These are phyloP conservation scores for Globia sparganii DNA, from an alignment of 2,888 invertebrate species.

Conservation along the genomic window DNA sequence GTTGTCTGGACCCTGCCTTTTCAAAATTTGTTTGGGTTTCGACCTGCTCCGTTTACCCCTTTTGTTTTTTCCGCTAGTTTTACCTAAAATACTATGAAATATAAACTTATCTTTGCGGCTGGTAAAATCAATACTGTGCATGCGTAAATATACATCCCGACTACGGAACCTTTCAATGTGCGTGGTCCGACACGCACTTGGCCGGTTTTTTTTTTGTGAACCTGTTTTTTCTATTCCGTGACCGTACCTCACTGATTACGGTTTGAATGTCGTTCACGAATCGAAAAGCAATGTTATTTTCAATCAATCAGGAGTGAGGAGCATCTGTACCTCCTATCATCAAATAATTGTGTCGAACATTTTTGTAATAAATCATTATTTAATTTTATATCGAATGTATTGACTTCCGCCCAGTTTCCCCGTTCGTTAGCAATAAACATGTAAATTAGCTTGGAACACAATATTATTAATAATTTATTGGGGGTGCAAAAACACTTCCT, in stretches of 20 bases:
- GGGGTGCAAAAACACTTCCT: slow-evolving; percentile 6
- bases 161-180: neutral
- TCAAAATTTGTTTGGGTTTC: too few relatives aligned
- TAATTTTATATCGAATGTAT: neutral
- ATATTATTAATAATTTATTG: neutral
- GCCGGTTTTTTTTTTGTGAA: slow-evolving; percentile 8
- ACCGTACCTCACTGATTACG: neutral
- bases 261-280: neutral
- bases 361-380: neutral
- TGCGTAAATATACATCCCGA: neutral
- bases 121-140: neutral
- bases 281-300: neutral
- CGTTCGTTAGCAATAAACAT: neutral
- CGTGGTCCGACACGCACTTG: neutral
- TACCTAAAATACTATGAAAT: neutral
- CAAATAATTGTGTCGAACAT: neutral
- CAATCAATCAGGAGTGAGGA: neutral
- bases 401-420: neutral
- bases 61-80: too few relatives aligned
- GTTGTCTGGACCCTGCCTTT: too few relatives aligned
- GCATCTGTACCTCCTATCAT: neutral
- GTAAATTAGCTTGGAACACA: neutral
- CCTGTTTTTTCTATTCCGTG: too few relatives aligned
- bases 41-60: too few relatives aligned
- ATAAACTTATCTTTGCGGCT: neutral